phyloP scores from a whole-genome alignment of 2,797 vertebrate species.

The Chelmon rostratus region DNA sequence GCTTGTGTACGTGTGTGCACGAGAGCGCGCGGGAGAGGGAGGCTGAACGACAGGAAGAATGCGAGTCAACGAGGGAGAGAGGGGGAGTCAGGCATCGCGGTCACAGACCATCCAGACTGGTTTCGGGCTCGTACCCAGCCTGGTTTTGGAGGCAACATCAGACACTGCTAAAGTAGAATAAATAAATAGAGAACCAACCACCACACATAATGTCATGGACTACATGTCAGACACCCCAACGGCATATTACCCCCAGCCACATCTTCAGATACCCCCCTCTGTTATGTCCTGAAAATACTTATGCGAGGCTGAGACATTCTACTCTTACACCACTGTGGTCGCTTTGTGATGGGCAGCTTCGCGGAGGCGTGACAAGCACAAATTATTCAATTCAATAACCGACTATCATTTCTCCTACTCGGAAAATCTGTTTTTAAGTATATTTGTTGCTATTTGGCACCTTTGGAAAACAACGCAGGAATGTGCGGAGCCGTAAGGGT shows the following conservation, averaged over 20 bases:
- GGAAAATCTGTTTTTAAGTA: conserved; percentile 68
- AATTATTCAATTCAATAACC: conserved; percentile 70
- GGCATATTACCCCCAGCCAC: conserved; percentile 51
- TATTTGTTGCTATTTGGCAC: conserved; percentile 76
- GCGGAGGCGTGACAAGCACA: conserved; percentile 63
- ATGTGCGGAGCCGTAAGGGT: conserved; percentile 40
- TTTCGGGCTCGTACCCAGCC: conserved; percentile 62
- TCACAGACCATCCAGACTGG: conserved; percentile 60
- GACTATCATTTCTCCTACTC: conserved; percentile 44
- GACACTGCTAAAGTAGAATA: conserved; percentile 60
- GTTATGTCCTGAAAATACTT: conserved; percentile 51
- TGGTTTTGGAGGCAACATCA: conserved; percentile 76
- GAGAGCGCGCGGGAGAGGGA: conserved; percentile 22
- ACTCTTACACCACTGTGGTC: conserved; percentile 56
- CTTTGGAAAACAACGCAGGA: conserved; percentile 68
- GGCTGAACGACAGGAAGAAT: conserved; percentile 45
- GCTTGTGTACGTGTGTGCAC: conserved; percentile 12
- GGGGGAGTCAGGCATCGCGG: conserved; percentile 52
- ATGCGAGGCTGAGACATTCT: conserved; percentile 61
- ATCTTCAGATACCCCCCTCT: conserved; percentile 44
- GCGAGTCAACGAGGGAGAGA: conserved; percentile 44
- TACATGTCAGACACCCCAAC: conserved; percentile 65
- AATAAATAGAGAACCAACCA: conserved; percentile 75
- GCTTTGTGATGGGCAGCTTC: conserved; percentile 56
- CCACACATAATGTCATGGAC: conserved; percentile 66